Base-by-base conservation (phyloP, 2,888 invertebrate genomes). In the Diarsia rubi region DNA sequence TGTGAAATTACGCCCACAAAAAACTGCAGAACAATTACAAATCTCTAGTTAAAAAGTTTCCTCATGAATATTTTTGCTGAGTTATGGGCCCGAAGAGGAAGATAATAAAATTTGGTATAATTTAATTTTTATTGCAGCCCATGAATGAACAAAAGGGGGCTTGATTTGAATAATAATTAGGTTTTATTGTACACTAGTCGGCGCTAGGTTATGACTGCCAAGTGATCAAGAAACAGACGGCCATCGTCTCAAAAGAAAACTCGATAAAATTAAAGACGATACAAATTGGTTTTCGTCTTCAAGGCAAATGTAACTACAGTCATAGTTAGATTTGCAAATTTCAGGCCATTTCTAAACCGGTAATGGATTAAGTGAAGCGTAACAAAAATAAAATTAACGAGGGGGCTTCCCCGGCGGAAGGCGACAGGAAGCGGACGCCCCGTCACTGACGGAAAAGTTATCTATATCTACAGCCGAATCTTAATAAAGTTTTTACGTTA, bases 361-460 rank as follows among this genome's bases (percentile, higher is more conserved):
- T 93, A 94, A 93, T 91, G 91, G 93, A 93, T 94, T 93, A 94
- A 92, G 92, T 92, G 92, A 91, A 90, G 89, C 93, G 93, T 92
- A 89, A 91, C 91, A 92, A 92, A 95, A 95, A 95, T 95, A 95
- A 95, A 95, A 95, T 95, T 94, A 95, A 95, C 94, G 95, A 94
- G 93, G 93, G 88, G 89, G 91, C 90, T 91, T 93, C 91, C 89
- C 93, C 94, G 89, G 89, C 92, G 94, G 95, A 94, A 94, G 90
- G 87, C 92, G 90, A 87, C 89, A 89, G 94, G 95, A 95, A 94
- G 90, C 92, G 93, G 93, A 92, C 90, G 91, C 90, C 92, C 89
- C 92, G 90, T 88, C 91, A 88, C 90, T 89, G 92, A 90, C 91
- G 91, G 92, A 90, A 89, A 92, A 93, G 89, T 94, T 95, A 93